Evolutionary conservation across 1,140 invertebrate species (phyloP).

Genomic region (Anastrepha ludens): DNA sequence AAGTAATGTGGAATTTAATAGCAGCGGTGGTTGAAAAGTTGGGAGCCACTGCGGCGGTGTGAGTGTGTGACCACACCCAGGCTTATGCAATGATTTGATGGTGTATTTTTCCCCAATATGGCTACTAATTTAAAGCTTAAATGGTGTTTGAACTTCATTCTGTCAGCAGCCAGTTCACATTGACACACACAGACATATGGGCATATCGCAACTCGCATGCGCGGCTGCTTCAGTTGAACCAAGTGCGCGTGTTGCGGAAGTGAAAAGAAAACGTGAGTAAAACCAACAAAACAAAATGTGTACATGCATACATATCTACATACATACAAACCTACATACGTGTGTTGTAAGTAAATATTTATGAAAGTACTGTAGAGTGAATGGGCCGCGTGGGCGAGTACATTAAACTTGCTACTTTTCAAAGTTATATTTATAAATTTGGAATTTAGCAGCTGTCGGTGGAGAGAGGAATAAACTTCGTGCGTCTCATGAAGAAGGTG

Average conservation of each 20-base stretch:
- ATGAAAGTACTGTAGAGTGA: neutral
- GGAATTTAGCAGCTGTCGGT: neutral
- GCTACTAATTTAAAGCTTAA: slow-evolving; percentile 28
- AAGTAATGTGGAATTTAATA: neutral
- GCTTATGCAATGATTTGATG: neutral
- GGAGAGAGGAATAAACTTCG: neutral
- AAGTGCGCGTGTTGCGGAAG: slow-evolving; percentile 38
- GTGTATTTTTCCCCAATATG: neutral
- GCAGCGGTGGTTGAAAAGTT: neutral
- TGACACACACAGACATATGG: neutral
- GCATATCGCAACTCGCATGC: neutral
- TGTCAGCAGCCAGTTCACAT: neutral
- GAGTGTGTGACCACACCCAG: neutral
- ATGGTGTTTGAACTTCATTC: slow-evolving; percentile 26
- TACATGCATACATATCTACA: neutral
- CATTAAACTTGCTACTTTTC: slow-evolving; percentile 22
- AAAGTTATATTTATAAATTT: slow-evolving; percentile 26
- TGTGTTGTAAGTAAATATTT: neutral
- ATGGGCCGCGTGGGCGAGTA: slow-evolving; percentile 4
- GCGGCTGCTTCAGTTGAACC: neutral
- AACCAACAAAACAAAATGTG: neutral
- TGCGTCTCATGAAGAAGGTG: slow-evolving; percentile 9
- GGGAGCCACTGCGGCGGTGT: neutral
- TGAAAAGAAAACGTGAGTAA: slow-evolving; percentile 36
- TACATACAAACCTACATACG: neutral